Conservation (phyloP, 2,113 vertebrate genomes). For the Muntiacus muntjak region DNA sequence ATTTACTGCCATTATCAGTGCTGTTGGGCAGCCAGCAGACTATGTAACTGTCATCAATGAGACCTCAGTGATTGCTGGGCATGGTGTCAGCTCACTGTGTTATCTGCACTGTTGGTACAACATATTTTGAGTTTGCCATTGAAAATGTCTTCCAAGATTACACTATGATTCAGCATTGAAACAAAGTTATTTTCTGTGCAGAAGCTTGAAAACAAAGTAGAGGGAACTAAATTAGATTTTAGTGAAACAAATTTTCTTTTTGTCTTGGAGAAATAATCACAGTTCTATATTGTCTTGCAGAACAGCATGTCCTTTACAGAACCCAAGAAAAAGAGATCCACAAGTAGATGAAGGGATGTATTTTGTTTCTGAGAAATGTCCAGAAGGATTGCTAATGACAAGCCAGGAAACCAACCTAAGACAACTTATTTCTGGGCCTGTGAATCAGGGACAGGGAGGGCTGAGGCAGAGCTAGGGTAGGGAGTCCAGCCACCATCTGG, state of each 20-base stretch:
- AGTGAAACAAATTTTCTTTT: background rate
- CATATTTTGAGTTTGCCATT: background rate
- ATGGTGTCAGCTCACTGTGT: background rate
- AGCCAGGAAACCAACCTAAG: background rate
- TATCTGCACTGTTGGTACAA: background rate
- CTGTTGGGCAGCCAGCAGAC: background rate
- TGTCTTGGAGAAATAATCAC: background rate
- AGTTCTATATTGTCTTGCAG: background rate
- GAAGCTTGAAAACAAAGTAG: background rate
- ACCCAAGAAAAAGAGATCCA: background rate
- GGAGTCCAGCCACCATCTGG: background rate
- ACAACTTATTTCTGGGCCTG: background rate
- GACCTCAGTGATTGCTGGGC: background rate
- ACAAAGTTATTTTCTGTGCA: background rate
- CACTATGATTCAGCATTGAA: background rate
- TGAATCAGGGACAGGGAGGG: background rate
- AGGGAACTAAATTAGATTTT: background rate
- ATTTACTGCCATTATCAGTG: too few species aligned
- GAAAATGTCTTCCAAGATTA: background rate
- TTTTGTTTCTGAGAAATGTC: background rate
- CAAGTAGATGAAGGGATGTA: background rate
- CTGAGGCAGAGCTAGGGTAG: background rate
- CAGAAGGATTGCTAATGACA: background rate
- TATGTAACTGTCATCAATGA: accelerated
- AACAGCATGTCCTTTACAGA: background rate